Percentiles rank a stretch among this genome's conserved stretches.
phyloP scores from a whole-genome alignment of 2,113 vertebrate species.

The Oenanthe melanoleuca region DNA sequence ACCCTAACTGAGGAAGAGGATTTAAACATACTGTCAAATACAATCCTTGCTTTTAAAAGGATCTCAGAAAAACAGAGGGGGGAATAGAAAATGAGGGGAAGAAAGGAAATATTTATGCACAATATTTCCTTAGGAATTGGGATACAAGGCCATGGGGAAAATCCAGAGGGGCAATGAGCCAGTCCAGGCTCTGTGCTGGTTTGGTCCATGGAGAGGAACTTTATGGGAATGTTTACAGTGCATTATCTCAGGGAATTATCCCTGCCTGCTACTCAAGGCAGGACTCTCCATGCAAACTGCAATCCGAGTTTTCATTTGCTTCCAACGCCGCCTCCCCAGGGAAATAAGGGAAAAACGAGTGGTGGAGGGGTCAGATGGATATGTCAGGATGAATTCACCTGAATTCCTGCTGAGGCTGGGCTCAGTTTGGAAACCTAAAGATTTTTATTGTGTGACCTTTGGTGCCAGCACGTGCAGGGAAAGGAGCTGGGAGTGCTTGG shows the following conservation, averaged over 20 bases:
- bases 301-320: not conserved
- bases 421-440: not conserved
- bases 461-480: not conserved
- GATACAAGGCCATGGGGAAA: not conserved
- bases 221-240: not conserved
- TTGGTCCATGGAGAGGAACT: not conserved
- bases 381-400: not conserved
- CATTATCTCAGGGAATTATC: not conserved
- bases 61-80: not conserved
- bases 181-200: not conserved
- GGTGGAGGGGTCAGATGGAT: not conserved
- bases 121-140: not conserved
- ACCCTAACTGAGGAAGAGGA: not conserved
- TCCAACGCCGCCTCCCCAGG: not conserved
- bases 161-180: constrained; percentile 32
- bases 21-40: not conserved
- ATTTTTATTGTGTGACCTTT: not conserved
- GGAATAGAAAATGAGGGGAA: not conserved
- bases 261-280: not conserved
- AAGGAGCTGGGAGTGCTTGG: not conserved
- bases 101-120: not conserved
- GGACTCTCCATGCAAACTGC: not conserved
- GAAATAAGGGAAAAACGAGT: not conserved
- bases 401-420: not conserved
- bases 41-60: not conserved